Conservation (phyloP, 2,888 invertebrate genomes). For the Pseudanteris insignis region DNA sequence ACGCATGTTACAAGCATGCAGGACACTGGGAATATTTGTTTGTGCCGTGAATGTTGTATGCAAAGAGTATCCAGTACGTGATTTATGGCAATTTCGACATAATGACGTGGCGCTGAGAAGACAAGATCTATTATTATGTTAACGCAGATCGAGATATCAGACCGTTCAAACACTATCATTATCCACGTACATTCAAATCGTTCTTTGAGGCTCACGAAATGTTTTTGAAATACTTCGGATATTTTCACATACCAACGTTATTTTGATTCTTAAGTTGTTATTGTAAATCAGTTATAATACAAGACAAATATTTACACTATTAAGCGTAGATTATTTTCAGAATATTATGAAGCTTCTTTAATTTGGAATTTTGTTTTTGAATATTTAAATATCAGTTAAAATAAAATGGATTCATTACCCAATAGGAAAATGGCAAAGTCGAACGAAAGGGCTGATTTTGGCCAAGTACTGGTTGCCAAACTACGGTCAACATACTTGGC, state of each 20-base stretch:
- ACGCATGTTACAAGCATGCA: no score
- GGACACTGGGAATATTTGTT: no score
- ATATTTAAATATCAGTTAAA: not conserved
- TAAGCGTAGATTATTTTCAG: no score
- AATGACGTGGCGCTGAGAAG: slow-evolving; percentile 44
- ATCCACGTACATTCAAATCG: slow-evolving; percentile 28
- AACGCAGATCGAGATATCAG: slow-evolving; percentile 48
- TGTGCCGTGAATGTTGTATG: slow-evolving; percentile 8
- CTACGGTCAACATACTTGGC: no score
- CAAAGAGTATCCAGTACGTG: slow-evolving; percentile 36
- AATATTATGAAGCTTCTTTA: no score
- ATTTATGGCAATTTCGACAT: slow-evolving; percentile 48
- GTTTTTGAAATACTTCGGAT: slow-evolving; percentile 14
- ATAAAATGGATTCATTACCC: not conserved
- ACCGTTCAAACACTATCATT: slow-evolving; percentile 47
- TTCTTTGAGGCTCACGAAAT: slow-evolving; percentile 9
- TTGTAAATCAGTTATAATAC: no score
- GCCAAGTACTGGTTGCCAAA: no score
- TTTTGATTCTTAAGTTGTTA: no score
- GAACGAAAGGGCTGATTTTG: no score
- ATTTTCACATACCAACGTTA: slow-evolving; percentile 15
- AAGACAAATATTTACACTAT: no score
- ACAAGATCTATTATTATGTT: slow-evolving; percentile 51
- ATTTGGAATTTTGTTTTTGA: slow-evolving; percentile 35
- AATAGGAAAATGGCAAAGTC: not conserved